A percentile compares a stretch with the other conserved stretches of the same genome.
Conservation (phyloP, 2,797 vertebrate species). For the Melanotaenia pygmaea region DNA sequence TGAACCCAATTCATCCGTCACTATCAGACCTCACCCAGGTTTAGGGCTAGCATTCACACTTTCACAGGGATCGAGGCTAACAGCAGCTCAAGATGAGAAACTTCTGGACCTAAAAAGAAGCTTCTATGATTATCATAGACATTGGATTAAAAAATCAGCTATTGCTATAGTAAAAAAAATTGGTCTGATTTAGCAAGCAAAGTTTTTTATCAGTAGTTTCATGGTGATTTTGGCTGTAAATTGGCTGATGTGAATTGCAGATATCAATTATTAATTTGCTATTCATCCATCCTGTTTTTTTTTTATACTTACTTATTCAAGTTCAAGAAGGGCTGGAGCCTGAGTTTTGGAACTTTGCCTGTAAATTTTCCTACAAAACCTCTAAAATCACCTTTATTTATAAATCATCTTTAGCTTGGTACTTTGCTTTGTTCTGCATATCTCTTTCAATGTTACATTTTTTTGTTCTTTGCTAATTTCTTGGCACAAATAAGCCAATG, state of each 20-base stretch:
- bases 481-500: too few species aligned
- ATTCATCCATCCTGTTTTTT: neutral
- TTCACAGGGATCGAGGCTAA: conserved; percentile 27
- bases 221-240: neutral
- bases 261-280: neutral
- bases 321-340: neutral
- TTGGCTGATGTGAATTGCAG: too few species aligned
- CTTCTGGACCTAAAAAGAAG: conserved; percentile 10
- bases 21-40: conserved; percentile 73
- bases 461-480: too few species aligned
- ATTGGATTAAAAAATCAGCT: neutral
- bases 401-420: too few species aligned
- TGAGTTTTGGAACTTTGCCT: too few species aligned
- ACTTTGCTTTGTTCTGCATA: too few species aligned
- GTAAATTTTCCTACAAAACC: too few species aligned
- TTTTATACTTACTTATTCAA: neutral
- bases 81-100: conserved; percentile 18
- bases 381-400: too few species aligned
- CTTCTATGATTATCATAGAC: neutral
- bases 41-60: conserved; percentile 42
- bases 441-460: too few species aligned
- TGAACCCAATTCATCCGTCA: conserved; percentile 73
- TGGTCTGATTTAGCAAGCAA: neutral
- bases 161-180: neutral
- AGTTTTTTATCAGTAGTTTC: neutral